These are phyloP conservation scores for Trachops cirrhosus DNA, from an alignment of 2,797 vertebrate species.

Conservation along the genomic window DNA sequence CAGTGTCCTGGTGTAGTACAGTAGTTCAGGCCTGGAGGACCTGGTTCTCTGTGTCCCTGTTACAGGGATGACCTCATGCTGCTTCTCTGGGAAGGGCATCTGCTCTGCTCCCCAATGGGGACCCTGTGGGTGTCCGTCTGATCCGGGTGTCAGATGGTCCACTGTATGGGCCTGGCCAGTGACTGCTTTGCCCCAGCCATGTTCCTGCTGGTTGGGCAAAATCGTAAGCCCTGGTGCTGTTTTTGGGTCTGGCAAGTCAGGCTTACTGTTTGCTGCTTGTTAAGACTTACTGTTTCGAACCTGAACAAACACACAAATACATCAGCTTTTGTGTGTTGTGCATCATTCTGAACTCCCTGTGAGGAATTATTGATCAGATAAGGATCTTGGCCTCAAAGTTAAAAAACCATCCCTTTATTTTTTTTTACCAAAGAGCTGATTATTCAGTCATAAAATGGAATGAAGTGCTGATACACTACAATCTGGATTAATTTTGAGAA, in stretches of 20 bases:
- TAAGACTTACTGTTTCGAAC: background rate
- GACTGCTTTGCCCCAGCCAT: background rate
- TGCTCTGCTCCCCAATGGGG: background rate
- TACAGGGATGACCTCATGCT: background rate
- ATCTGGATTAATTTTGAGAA: background rate
- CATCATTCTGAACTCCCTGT: background rate
- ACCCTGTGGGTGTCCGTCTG: background rate
- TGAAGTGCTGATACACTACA: background rate
- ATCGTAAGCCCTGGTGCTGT: background rate
- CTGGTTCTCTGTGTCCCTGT: background rate
- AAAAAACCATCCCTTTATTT: background rate
- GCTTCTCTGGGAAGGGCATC: background rate
- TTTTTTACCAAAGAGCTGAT: background rate
- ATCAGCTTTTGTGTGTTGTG: background rate
- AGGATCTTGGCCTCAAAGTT: background rate
- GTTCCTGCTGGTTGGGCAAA: background rate
- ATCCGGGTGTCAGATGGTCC: background rate
- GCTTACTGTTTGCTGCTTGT: background rate
- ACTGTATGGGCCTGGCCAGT: background rate
- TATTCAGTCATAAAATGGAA: background rate
- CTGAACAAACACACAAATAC: background rate
- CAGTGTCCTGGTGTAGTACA: background rate
- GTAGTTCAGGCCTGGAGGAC: background rate
- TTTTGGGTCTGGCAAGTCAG: background rate
- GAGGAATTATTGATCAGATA: background rate